These are phyloP conservation scores for Panagrolaimus sp. DNA, from an alignment of 1,140 invertebrate species.

Conservation along the genomic window DNA sequence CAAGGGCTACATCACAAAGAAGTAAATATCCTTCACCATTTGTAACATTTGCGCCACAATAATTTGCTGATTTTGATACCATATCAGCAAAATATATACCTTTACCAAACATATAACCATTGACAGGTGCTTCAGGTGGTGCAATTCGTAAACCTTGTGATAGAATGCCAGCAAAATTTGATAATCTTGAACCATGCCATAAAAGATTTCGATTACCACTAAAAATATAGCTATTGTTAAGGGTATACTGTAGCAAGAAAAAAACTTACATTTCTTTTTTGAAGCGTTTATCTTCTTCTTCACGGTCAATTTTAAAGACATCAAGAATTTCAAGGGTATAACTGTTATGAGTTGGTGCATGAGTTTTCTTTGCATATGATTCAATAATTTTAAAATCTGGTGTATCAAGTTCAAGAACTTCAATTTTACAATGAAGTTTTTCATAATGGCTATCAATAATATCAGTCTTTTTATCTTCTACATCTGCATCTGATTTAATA, in stretches of 20 bases:
- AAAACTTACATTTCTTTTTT: conserved; percentile 67
- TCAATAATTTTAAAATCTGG: conserved; percentile 28
- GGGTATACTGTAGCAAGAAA: too few species aligned
- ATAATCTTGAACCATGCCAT: conserved; percentile 90
- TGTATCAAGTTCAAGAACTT: conserved; percentile 27
- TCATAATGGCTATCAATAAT: conserved; percentile 37
- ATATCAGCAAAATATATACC: conserved; percentile 92
- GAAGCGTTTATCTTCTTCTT: conserved; percentile 74
- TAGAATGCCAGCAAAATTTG: conserved; percentile 90
- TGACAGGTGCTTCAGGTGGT: conserved; percentile 80
- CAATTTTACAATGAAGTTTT: conserved; percentile 45
- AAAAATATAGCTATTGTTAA: too few species aligned
- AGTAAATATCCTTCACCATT: conserved; percentile 69
- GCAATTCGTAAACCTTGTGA: conserved; percentile 93
- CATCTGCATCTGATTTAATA: conserved; percentile 61
- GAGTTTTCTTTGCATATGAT: conserved; percentile 64
- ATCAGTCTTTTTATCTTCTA: conserved; percentile 28
- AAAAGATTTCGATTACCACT: conserved; percentile 74
- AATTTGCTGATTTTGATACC: conserved; percentile 92
- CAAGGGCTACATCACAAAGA: conserved; percentile 70
- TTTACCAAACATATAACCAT: conserved; percentile 95
- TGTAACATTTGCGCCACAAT: conserved; percentile 71
- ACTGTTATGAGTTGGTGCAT: conserved; percentile 73
- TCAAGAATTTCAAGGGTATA: conserved; percentile 73
- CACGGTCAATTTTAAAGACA: conserved; percentile 64